phyloP scores from a whole-genome alignment of 2,888 invertebrate genomes.

The Melanostoma mellinum region DNA sequence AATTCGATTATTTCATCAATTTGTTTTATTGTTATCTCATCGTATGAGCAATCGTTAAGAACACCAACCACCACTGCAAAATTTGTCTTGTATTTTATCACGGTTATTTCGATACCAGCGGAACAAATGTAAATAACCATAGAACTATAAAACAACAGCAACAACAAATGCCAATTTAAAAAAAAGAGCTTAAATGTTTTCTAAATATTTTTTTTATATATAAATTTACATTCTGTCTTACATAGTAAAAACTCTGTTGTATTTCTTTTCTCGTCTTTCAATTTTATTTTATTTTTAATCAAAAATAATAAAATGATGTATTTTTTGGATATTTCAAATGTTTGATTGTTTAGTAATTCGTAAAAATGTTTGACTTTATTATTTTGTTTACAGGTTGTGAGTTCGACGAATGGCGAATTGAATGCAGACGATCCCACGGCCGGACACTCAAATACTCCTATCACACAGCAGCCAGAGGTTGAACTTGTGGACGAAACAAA shows the following conservation, averaged over 20 bases:
- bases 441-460: conserved; percentile 98
- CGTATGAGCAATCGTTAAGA: conserved; percentile 13
- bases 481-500: conserved; percentile 99
- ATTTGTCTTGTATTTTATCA: conserved; percentile 44
- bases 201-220: conserved; percentile 15
- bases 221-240: conserved; percentile 25
- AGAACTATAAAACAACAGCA: conserved; percentile 57
- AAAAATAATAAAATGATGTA: not conserved
- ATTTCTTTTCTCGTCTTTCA: conserved; percentile 39
- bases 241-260: conserved; percentile 47
- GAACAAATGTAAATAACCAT: conserved; percentile 39
- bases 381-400: conserved; percentile 90
- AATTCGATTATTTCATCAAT: conserved; percentile 18
- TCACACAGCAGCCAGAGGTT: conserved; percentile 96
- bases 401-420: conserved; percentile 97
- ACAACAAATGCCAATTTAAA: conserved; percentile 41
- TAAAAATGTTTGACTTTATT: conserved; percentile 36
- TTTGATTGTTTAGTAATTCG: conserved; percentile 48
- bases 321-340: conserved; percentile 1
- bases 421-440: conserved; percentile 97
- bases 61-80: conserved; percentile 46
- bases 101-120: conserved; percentile 15
- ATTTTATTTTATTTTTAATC: conserved; percentile 1
- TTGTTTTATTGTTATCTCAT: conserved; percentile 20
- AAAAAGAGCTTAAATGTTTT: conserved; percentile 59